phyloP scores from a whole-genome alignment of 2,113 vertebrate genomes.

The human region DNA sequence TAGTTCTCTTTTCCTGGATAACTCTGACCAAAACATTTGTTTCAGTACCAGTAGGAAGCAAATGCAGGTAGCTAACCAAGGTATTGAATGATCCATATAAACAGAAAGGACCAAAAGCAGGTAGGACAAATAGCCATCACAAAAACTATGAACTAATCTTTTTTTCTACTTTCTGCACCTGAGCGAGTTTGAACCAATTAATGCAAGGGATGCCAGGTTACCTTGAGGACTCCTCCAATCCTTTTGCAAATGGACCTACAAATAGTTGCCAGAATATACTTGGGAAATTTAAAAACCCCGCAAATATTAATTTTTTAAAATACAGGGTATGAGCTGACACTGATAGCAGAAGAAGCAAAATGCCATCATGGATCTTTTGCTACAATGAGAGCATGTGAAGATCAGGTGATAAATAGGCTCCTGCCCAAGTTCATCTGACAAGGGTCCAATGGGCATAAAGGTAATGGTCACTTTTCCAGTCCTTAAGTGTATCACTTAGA shows the following conservation, averaged over 20 bases:
- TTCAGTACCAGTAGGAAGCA: neutral
- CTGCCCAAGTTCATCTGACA: neutral
- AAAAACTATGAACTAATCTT: neutral
- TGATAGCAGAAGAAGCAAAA: neutral
- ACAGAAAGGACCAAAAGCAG: neutral
- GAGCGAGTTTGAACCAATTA: neutral
- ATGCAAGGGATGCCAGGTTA: neutral
- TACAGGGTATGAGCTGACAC: neutral
- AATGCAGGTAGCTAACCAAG: neutral
- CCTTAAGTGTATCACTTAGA: neutral
- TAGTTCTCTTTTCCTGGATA: neutral
- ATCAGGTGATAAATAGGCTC: neutral
- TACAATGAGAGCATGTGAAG: neutral
- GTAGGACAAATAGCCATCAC: neutral
- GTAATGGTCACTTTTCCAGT: neutral
- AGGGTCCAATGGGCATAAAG: neutral
- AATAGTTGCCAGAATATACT: neutral
- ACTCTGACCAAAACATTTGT: neutral
- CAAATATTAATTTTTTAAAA: neutral
- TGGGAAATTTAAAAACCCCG: neutral
- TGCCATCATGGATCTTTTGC: neutral
- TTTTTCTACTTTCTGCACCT: neutral
- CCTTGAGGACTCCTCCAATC: neutral
- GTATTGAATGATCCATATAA: neutral
- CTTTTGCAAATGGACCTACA: neutral